These are phyloP conservation scores for Diacarnus erythraeanus DNA, from an alignment of 37 sponge, comb jelly and placozoan species.

Conservation along the genomic window DNA sequence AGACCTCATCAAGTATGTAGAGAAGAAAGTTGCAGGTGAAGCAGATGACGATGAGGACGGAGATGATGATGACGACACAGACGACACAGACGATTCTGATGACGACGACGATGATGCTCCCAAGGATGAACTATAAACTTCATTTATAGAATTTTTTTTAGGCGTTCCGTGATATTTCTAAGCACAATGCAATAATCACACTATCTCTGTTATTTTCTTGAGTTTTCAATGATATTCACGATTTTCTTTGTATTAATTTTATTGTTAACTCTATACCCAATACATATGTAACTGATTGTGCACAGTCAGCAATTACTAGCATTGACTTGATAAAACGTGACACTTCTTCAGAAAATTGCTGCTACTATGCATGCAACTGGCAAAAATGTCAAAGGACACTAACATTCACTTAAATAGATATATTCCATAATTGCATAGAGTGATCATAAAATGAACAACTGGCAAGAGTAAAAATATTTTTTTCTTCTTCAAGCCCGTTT, in stretches of 20 bases:
- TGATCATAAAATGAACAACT: conserved; percentile 90
- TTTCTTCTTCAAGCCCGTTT: neutral
- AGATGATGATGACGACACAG: neutral
- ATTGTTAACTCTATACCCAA: no score
- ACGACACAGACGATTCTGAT: neutral
- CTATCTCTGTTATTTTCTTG: no score
- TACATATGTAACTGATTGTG: no score
- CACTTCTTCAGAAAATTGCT: no score
- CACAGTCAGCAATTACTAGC: no score
- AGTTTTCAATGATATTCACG: no score
- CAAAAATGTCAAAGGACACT: no score
- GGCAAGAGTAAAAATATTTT: conserved; percentile 33
- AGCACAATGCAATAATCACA: no score
- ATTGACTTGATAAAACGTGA: no score
- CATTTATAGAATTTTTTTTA: neutral
- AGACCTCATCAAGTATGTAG: conserved; percentile 78
- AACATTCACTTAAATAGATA: no score
- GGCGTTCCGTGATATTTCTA: neutral
- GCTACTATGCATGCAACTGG: no score
- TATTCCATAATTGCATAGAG: conserved; percentile 77
- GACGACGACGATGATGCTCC: conserved; percentile 31
- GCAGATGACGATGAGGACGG: neutral
- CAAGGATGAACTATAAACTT: conserved; percentile 55
- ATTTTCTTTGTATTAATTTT: no score
- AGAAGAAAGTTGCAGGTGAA: conserved; percentile 38